Evolutionary conservation across 2,888 invertebrate species (phyloP).

Genomic region (Lordiphosa fenestrarum): DNA sequence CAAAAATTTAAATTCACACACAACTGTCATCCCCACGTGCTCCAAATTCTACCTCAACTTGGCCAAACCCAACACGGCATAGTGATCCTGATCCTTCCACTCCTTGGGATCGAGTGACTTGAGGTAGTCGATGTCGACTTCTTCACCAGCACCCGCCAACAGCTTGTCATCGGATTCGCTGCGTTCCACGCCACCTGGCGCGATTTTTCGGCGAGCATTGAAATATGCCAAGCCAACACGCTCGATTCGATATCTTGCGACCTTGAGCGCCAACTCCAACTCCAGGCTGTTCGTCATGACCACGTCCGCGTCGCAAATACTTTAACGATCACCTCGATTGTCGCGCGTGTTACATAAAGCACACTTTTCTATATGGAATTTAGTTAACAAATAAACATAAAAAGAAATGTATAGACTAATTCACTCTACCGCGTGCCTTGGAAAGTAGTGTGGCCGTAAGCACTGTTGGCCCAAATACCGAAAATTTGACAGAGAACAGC

Average conservation of each 20-base stretch:
- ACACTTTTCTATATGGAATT: slow-evolving; percentile 47
- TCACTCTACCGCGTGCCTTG: slow-evolving; percentile 2
- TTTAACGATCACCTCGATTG: slow-evolving; percentile 2
- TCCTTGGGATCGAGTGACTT: slow-evolving; percentile 95
- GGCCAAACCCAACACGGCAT: slow-evolving; percentile 95
- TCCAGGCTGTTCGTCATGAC: slow-evolving; percentile 48
- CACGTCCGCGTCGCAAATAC: slow-evolving; percentile 18
- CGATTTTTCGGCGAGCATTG: slow-evolving; percentile 67
- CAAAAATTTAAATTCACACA: background rate
- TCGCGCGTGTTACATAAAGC: slow-evolving; percentile 42
- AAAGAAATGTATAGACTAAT: slow-evolving; percentile 9
- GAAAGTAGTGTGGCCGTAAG: too few species aligned
- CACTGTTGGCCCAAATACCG: too few species aligned
- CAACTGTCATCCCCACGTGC: slow-evolving; percentile 49
- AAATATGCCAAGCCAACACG: slow-evolving; percentile 70
- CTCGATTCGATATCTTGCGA: slow-evolving; percentile 59
- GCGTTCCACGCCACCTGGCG: slow-evolving; percentile 61
- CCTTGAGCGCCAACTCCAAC: slow-evolving; percentile 52
- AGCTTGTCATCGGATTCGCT: slow-evolving; percentile 71
- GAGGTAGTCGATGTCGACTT: slow-evolving; percentile 90
- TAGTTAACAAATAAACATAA: slow-evolving; percentile 21
- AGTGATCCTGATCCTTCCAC: slow-evolving; percentile 99
- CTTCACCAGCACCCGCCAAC: slow-evolving; percentile 81
- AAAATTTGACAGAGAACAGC: too few species aligned
- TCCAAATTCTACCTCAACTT: slow-evolving; percentile 79